Percentiles rank a stretch among this genome's conserved stretches.
Evolutionary conservation across 2,888 invertebrate genomes (phyloP).

Genomic region (Ophion obscuratus): DNA sequence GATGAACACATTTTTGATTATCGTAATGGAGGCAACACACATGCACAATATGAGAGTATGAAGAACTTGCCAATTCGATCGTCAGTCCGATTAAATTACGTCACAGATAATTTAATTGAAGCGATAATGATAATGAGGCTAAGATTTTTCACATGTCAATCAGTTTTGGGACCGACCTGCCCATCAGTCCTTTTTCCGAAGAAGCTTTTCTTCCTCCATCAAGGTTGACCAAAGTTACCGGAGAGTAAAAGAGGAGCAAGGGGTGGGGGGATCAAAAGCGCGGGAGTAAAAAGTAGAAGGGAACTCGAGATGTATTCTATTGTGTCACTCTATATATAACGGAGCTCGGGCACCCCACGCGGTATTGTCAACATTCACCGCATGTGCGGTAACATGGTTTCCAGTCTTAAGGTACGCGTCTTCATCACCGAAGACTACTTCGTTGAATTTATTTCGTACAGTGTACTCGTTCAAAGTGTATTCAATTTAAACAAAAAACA

Average conservation of each 20-base stretch:
- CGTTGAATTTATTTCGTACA: conserved; percentile 69
- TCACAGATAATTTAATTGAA: conserved; percentile 10
- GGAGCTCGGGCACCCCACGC: conserved; percentile 78
- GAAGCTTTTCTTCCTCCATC: conserved; percentile 46
- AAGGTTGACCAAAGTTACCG: conserved; percentile 60
- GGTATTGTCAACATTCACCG: conserved; percentile 83
- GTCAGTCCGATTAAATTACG: conserved; percentile 7
- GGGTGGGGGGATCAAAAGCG: conserved; percentile 47
- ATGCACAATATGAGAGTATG: background rate
- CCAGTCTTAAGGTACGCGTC: conserved; percentile 81
- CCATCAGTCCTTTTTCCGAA: conserved; percentile 9
- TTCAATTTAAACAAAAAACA: conserved; percentile 35
- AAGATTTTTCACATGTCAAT: conserved; percentile 25
- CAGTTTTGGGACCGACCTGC: conserved; percentile 31
- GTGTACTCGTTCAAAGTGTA: conserved; percentile 55
- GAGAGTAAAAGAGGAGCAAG: conserved; percentile 28
- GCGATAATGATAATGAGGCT: conserved; percentile 1
- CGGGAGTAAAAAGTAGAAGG: conserved; percentile 68
- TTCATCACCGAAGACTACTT: conserved; percentile 25
- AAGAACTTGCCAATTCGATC: background rate
- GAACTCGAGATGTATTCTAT: conserved; percentile 73
- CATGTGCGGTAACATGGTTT: conserved; percentile 83
- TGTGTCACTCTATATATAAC: conserved; percentile 84
- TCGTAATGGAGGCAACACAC: background rate
- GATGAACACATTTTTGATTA: background rate